Percentiles rank a stretch among this genome's conserved stretches.
These are phyloP conservation scores for Plectus sambesii DNA, from an alignment of 1,140 invertebrate species.

Conservation along the genomic window DNA sequence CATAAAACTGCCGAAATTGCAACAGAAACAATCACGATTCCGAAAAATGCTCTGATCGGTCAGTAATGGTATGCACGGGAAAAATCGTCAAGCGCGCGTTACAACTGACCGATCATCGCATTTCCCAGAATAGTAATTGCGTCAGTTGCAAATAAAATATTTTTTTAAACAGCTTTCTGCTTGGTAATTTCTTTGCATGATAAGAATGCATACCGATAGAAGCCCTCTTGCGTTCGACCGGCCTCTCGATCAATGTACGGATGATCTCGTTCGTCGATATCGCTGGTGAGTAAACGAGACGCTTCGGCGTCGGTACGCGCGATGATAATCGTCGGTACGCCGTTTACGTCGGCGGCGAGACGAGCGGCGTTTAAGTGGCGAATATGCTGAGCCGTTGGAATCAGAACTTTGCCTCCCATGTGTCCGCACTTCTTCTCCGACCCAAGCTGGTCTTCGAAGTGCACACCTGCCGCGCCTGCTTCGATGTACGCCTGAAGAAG, in stretches of 20 bases:
- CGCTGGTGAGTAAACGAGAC: slow-evolving; percentile 40
- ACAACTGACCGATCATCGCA: too few relatives aligned
- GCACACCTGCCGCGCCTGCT: slow-evolving; percentile 47
- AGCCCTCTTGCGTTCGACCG: slow-evolving; percentile 46
- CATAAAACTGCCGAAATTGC: too few relatives aligned
- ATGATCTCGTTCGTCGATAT: slow-evolving; percentile 46
- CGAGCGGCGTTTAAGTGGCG: slow-evolving; percentile 47
- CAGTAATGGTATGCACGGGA: too few relatives aligned
- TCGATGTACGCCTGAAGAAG: slow-evolving; percentile 46
- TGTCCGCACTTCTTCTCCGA: slow-evolving; percentile 48
- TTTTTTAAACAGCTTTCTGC: too few relatives aligned
- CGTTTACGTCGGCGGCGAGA: slow-evolving; percentile 46
- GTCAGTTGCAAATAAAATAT: too few relatives aligned
- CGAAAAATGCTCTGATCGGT: too few relatives aligned
- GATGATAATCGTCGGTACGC: slow-evolving; percentile 46
- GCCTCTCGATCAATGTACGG: slow-evolving; percentile 44
- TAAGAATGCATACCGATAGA: too few relatives aligned
- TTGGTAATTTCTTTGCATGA: slow-evolving; percentile 3
- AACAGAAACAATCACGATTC: too few relatives aligned
- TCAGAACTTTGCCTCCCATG: slow-evolving; percentile 47
- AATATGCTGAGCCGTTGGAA: slow-evolving; percentile 46
- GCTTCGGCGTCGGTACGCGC: slow-evolving; percentile 47
- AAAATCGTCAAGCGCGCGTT: too few relatives aligned
- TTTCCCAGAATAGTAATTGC: too few relatives aligned
- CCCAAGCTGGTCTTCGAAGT: slow-evolving; percentile 48